Percentiles rank a stretch among this genome's conserved stretches.
Conservation (phyloP, 1,140 invertebrate genomes). For the Hypsibius dujardini region DNA sequence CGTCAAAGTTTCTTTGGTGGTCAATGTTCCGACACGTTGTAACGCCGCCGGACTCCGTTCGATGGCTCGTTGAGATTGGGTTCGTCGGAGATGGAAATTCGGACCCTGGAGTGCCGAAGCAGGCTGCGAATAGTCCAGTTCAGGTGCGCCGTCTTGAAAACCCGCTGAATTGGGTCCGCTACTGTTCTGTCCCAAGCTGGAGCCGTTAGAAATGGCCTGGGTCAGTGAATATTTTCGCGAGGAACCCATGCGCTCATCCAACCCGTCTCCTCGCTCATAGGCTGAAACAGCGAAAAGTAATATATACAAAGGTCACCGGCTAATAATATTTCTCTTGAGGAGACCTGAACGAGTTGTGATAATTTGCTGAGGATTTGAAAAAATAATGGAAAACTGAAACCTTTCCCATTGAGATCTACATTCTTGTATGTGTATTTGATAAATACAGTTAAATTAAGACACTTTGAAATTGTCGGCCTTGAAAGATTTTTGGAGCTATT, state of each 20-base stretch:
- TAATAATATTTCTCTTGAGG: too few relatives aligned
- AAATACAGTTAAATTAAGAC: too few relatives aligned
- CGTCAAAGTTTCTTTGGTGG: not conserved
- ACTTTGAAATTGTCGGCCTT: too few relatives aligned
- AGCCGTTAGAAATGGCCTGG: conserved; percentile 6
- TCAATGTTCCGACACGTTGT: not conserved
- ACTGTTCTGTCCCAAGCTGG: not conserved
- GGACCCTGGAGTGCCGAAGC: not conserved
- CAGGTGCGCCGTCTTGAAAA: too few relatives aligned
- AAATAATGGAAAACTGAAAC: too few relatives aligned
- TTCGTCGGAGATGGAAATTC: not conserved
- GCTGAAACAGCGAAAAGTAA: too few relatives aligned
- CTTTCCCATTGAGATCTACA: too few relatives aligned
- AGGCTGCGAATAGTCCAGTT: not conserved
- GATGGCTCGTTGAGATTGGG: not conserved
- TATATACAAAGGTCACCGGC: too few relatives aligned
- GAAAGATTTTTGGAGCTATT: too few relatives aligned
- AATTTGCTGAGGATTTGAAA: too few relatives aligned
- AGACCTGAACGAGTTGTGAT: too few relatives aligned
- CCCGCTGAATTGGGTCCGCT: not conserved
- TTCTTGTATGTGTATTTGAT: too few relatives aligned
- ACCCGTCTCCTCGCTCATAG: conserved; percentile 1
- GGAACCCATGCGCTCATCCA: not conserved
- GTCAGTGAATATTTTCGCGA: not conserved
- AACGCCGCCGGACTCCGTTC: conserved; percentile 15